Base-by-base conservation (phyloP, 1,140 invertebrate genomes). In the Ptiloglossa arizonensis region DNA sequence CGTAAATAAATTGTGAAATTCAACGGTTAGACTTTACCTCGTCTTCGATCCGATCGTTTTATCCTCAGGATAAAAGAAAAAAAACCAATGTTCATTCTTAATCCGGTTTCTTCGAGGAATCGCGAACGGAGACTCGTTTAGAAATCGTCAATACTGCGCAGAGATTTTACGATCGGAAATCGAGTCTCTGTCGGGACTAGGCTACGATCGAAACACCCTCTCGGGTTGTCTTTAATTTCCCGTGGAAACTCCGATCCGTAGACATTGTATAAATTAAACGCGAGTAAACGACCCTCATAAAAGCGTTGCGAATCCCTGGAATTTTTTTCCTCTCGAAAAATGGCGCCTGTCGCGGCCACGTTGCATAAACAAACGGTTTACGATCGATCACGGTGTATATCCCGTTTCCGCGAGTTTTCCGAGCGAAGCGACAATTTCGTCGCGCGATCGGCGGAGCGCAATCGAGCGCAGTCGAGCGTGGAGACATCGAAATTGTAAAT, bases 121-220 rank as follows among this genome's bases (percentile, higher is more conserved):
- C 13, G 41, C 41, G 9, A 44, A 2, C 6, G 32, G 41, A 5
- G 41, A 13, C 41, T 44, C 22, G n/a, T n/a, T 17, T 17, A n/a
- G 46, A 67, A 67, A 67, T 17, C 19, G n/a, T 24, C 29, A 3
- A 66, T 44, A 32, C 2, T 13, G 1, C 35, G 68, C 24, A 15
- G 35, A 44, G 54, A 70, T 71, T 71, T 71, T 71, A 60, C 69
- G 69, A 71, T 44, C 54, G 2, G 38, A 44, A 35, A 19, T 59
- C 68, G 50, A 38, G 35, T 22, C 35, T 41, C 52, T 29, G 2
- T 19, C 32, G 11, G 29, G 9, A 2, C 32, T 24, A 5, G n/a
- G n/a, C n/a, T n/a, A n/a, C n/a, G n/a, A n/a, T n/a, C n/a, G n/a
- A n/a, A n/a, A n/a, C n/a, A n/a, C 32, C 32, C 9, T 57, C 9